Conservation (phyloP, 2,888 invertebrate genomes). For the Drosophila nr. fundita region DNA sequence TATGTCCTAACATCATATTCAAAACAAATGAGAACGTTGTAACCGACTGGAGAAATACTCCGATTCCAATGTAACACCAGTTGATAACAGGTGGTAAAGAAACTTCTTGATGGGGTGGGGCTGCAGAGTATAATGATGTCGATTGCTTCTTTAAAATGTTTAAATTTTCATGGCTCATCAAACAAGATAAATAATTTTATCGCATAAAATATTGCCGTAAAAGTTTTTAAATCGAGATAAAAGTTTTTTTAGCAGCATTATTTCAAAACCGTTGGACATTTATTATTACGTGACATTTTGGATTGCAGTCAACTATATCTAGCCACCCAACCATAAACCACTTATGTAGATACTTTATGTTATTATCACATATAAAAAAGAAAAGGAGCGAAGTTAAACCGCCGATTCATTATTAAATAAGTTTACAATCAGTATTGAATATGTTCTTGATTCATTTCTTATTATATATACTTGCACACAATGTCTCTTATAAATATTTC, state of each 20-base stretch:
- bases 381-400: background rate
- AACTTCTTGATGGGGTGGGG: background rate
- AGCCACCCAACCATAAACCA: background rate
- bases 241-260: background rate
- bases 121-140: background rate
- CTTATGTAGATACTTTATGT: background rate
- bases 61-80: background rate
- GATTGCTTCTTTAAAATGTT: background rate
- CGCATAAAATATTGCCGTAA: no score
- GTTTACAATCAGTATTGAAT: background rate
- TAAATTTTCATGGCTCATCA: background rate
- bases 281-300: background rate
- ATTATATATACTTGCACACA: background rate
- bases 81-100: background rate
- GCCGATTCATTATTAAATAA: background rate
- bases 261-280: background rate
- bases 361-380: background rate
- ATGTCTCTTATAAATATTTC: background rate
- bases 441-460: background rate
- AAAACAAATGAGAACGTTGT: background rate
- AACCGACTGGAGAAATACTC: background rate
- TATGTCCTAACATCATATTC: background rate
- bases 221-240: background rate
- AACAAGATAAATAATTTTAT: background rate
- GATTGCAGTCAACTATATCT: background rate